Evolutionary conservation across 2,888 invertebrate species (phyloP), one percentile per base, ranked within the genome.

Genomic region (Petrolisthes cinctipes): DNA sequence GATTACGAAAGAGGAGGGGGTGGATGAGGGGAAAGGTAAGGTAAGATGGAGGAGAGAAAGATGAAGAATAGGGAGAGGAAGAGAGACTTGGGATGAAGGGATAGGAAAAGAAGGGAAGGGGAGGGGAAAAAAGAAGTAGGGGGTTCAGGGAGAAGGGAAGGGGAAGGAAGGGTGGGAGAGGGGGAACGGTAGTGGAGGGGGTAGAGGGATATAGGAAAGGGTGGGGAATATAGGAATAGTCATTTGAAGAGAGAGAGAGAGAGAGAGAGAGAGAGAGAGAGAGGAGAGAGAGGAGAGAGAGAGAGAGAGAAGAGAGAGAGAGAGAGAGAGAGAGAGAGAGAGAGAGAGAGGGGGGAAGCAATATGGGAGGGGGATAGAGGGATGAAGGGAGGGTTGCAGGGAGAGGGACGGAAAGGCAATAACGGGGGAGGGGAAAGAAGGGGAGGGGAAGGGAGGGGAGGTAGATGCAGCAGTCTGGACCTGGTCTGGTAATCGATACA

Each of bases 251-350:
- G 66, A 66, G 66, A n/a, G n/a, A n/a, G n/a, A n/a, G 66, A 66
- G 66, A 66, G n/a, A n/a, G 66, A 66, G 66, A n/a, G 66, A 66
- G 66, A n/a, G n/a, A n/a, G n/a, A n/a, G 66, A 66, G 66, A 66
- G n/a, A n/a, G 66, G 3, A 3, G 3, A 66, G n/a, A n/a, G 66
- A 66, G 66, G n/a, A n/a, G n/a, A n/a, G n/a, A n/a, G 66, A 66
- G 66, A 66, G n/a, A n/a, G 66, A 66, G 66, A n/a, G n/a, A 3
- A 66, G n/a, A n/a, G 66, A 66, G 66, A n/a, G n/a, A n/a, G n/a
- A n/a, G 66, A 66, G 66, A 66, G n/a, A n/a, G 66, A 66, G 66
- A n/a, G n/a, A n/a, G n/a, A n/a, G n/a, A n/a, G n/a, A n/a, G n/a
- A n/a, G n/a, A n/a, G n/a, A n/a, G n/a, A n/a, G n/a, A n/a, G n/a